phyloP scores from a whole-genome alignment of 2,113 vertebrate genomes.

The Megalops atlanticus region DNA sequence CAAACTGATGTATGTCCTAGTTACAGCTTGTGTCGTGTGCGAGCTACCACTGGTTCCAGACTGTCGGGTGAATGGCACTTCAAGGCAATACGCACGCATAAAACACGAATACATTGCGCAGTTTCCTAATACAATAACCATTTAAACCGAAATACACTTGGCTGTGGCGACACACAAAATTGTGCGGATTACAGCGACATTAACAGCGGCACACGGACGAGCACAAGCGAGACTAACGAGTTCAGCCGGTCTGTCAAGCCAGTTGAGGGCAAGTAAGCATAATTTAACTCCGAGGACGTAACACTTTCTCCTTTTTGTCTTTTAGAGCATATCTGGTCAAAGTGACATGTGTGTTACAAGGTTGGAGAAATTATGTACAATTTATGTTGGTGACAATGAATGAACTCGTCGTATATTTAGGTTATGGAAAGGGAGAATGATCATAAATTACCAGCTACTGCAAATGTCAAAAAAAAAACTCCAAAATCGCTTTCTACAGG shows the following conservation, averaged over 20 bases:
- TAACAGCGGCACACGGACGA: constrained; percentile 53
- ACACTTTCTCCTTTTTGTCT: constrained; percentile 22
- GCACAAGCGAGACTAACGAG: constrained; percentile 69
- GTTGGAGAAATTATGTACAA: background rate
- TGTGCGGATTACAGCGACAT: background rate
- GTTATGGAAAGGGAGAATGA: background rate
- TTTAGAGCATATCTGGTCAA: background rate
- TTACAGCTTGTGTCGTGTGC: background rate
- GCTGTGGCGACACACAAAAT: background rate
- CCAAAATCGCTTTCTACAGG: background rate
- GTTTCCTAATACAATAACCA: no score
- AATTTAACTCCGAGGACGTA: constrained; percentile 50
- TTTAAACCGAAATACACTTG: background rate
- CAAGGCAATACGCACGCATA: no score
- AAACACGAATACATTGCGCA: no score
- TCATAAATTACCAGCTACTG: background rate
- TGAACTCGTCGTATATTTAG: background rate
- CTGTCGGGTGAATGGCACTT: no score
- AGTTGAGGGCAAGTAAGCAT: constrained; percentile 62
- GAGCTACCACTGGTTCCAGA: no score
- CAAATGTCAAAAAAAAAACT: background rate
- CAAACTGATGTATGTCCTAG: background rate
- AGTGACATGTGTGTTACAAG: background rate
- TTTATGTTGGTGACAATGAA: background rate
- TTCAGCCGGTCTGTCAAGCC: constrained; percentile 68